Conservation (phyloP, 2,113 vertebrate genomes). For the Casuarius casuarius region DNA sequence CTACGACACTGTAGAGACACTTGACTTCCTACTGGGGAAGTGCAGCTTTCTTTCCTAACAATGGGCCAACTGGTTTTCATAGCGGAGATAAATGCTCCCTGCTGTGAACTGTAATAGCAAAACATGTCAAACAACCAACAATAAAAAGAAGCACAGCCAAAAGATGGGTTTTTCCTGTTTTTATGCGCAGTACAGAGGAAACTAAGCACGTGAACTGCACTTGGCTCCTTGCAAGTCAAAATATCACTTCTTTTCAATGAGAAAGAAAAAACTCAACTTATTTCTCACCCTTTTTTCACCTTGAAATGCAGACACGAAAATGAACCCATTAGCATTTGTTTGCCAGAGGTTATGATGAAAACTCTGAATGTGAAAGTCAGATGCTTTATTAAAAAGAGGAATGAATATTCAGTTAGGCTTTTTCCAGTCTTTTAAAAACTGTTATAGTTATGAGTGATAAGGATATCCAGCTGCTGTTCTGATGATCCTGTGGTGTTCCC, state of each 20-base stretch:
- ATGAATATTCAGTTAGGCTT: background rate
- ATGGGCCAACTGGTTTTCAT: slow-evolving; percentile 67
- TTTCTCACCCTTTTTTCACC: slow-evolving; percentile 31
- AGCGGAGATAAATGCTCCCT: slow-evolving; percentile 63
- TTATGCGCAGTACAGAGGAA: slow-evolving; percentile 50
- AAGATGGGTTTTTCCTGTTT: slow-evolving; percentile 68
- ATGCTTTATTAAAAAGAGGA: background rate
- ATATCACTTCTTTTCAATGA: slow-evolving; percentile 29
- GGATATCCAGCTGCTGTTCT: background rate
- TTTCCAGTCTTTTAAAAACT: slow-evolving; percentile 12
- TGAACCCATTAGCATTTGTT: slow-evolving; percentile 36
- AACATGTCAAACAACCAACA: slow-evolving; percentile 71
- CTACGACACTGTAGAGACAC: slow-evolving; percentile 15
- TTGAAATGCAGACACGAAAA: slow-evolving; percentile 40
- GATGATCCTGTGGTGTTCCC: background rate
- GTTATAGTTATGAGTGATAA: background rate
- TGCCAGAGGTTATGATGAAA: slow-evolving; percentile 25
- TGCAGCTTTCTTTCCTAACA: slow-evolving; percentile 58
- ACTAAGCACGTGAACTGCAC: slow-evolving; percentile 39
- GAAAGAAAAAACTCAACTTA: background rate
- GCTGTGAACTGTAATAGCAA: slow-evolving; percentile 66
- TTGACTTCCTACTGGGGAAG: slow-evolving; percentile 63
- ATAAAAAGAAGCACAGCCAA: slow-evolving; percentile 59
- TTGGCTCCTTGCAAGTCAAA: slow-evolving; percentile 60
- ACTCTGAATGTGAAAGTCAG: slow-evolving; percentile 23